Conservation (phyloP, 1,140 invertebrate genomes). For the Holotrichia oblita region DNA sequence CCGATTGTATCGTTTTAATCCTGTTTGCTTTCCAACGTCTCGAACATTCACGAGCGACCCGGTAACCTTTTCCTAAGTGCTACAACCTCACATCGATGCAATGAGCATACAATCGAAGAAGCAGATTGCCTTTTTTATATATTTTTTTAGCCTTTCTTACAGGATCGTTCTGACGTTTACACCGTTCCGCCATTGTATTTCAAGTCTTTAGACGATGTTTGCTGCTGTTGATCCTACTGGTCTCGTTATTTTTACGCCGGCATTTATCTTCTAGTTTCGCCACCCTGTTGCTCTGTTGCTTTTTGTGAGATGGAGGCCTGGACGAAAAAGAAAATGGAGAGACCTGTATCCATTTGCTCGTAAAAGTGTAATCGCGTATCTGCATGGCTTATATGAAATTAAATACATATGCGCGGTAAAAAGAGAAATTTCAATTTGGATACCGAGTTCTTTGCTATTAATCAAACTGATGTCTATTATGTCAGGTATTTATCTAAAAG, state of each 20-base stretch:
- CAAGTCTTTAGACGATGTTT: not conserved
- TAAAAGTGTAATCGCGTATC: not conserved
- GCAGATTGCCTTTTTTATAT: not conserved
- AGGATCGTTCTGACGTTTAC: slow-evolving; percentile 12
- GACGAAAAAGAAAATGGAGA: slow-evolving; percentile 29
- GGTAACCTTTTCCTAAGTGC: slow-evolving; percentile 29
- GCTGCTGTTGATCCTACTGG: not conserved
- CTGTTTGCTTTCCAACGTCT: slow-evolving; percentile 36
- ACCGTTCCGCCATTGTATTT: slow-evolving; percentile 28
- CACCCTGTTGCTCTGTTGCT: not conserved
- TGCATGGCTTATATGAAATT: not conserved
- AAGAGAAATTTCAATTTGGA: no score
- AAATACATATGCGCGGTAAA: not conserved
- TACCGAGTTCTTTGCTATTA: no score
- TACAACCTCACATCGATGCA: slow-evolving; percentile 9
- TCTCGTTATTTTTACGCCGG: not conserved
- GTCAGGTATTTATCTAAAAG: no score
- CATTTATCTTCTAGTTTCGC: not conserved
- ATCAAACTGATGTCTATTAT: no score
- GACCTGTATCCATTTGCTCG: not conserved
- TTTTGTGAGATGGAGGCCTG: not conserved
- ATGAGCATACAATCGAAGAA: not conserved
- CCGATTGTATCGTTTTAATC: slow-evolving; percentile 25
- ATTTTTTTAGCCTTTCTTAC: not conserved
- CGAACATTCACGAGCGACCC: slow-evolving; percentile 18